Base-by-base conservation (phyloP, 1,140 invertebrate genomes). In the Melanaphis sacchari region DNA sequence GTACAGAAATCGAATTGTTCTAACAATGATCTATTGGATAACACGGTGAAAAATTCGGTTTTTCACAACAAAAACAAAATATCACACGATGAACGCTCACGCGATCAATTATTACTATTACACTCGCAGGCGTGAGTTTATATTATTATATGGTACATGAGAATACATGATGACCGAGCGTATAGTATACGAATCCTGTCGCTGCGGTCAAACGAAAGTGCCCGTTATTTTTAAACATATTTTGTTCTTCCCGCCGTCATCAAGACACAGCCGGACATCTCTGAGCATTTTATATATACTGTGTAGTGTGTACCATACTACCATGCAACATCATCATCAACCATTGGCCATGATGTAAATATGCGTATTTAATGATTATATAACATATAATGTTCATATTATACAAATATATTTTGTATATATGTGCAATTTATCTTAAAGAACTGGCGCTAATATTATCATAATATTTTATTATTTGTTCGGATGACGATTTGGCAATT, bases 171-270 rank as follows among this genome's bases (percentile, higher is more conserved):
- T 26, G 26, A 59, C 54, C 54, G 54, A 0, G 2, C 31, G 46
- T 49, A n/a, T 15, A n/a, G 31, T n/a, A 31, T 66, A n/a, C 3
- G 31, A 6, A 66, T 66, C 59, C 59, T n/a, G 59, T 18, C 15
- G n/a, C 59, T n/a, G 59, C 59, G 59, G 59, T 76, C 59, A 76
- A 76, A 76, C 59, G n/a, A 76, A n/a, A 76, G 59, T n/a, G 59
- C n/a, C 59, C 59, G 59, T 76, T 76, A 76, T 76, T 76, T 76
- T 76, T 76, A 76, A 76, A 76, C 59, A 76, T n/a, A 76, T n/a
- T 76, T 18, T 76, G 3, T 76, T 76, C 31, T 76, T 76, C 59
- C 31, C 59, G 59, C n/a, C 59, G 59, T 76, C 59, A 18, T n/a
- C 59, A n/a, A 76, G 15, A 76, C 59, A 76, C 31, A n/a, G 59